Evolutionary conservation across 2,888 invertebrate genomes (phyloP).

Genomic region (Phrixothrix hirtus): DNA sequence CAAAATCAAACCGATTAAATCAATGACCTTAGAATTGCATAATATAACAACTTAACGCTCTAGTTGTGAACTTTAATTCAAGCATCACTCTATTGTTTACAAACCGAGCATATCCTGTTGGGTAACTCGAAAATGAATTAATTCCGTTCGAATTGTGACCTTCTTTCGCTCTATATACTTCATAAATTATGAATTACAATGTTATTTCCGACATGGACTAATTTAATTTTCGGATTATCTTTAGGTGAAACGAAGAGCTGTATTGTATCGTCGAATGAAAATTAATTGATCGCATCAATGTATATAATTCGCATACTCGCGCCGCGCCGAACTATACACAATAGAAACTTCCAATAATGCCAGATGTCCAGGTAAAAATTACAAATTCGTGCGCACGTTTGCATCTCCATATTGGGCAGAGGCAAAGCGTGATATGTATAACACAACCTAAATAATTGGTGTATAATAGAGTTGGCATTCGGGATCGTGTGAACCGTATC

Average conservation of each 20-base stretch:
- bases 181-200: slow-evolving; percentile 30
- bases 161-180: slow-evolving; percentile 35
- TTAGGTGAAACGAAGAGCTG: no score
- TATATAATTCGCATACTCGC: background rate
- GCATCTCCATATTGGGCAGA: slow-evolving; percentile 49
- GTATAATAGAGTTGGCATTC: slow-evolving; percentile 52
- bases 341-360: slow-evolving; percentile 27
- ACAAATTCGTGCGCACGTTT: slow-evolving; percentile 52
- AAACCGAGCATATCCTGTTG: slow-evolving; percentile 39
- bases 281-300: background rate
- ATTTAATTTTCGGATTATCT: slow-evolving; percentile 4
- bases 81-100: slow-evolving; percentile 36
- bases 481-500: slow-evolving; percentile 52
- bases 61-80: slow-evolving; percentile 37
- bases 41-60: slow-evolving; percentile 36
- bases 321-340: slow-evolving; percentile 7
- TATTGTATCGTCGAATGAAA: no score
- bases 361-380: slow-evolving; percentile 42
- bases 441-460: slow-evolving; percentile 56
- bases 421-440: slow-evolving; percentile 55
- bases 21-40: slow-evolving; percentile 30
- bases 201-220: slow-evolving; percentile 20
- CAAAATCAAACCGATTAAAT: background rate
- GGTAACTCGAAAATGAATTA: slow-evolving; percentile 36
- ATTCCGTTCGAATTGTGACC: slow-evolving; percentile 32